Conservation (phyloP, 2,113 vertebrate species). For the Charadrius vociferus region DNA sequence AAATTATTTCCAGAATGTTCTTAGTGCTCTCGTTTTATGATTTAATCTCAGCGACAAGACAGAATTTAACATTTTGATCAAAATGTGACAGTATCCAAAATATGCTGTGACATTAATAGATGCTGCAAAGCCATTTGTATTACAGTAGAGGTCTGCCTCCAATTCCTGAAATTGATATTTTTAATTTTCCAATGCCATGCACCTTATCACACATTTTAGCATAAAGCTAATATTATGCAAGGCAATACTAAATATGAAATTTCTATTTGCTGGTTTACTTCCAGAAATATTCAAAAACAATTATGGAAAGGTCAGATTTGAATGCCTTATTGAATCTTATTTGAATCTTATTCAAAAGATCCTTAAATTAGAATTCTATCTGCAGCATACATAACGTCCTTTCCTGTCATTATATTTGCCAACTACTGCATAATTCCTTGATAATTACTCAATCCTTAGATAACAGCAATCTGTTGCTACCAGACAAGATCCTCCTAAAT, state of each 20-base stretch:
- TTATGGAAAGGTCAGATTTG: constrained; percentile 20
- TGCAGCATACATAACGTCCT: not conserved
- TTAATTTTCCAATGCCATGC: not conserved
- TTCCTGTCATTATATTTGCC: constrained; percentile 22
- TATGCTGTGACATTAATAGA: not conserved
- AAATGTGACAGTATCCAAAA: not conserved
- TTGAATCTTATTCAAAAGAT: not conserved
- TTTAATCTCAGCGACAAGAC: not conserved
- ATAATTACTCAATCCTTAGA: constrained; percentile 28
- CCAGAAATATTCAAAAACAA: constrained; percentile 1
- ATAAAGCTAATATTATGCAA: not conserved
- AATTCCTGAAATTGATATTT: not conserved
- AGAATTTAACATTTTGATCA: constrained; percentile 9
- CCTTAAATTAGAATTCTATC: constrained; percentile 31
- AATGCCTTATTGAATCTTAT: not conserved
- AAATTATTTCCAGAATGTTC: not conserved
- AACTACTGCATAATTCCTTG: constrained; percentile 38
- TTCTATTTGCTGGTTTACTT: not conserved
- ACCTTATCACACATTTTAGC: not conserved
- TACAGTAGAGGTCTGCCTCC: not conserved
- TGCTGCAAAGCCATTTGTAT: not conserved
- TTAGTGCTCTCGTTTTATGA: not conserved
- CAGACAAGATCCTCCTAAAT: not conserved
- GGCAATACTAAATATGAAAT: not conserved
- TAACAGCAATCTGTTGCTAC: not conserved